phyloP scores from a whole-genome alignment of 1,140 invertebrate genomes.

The Phymastichus coffea region DNA sequence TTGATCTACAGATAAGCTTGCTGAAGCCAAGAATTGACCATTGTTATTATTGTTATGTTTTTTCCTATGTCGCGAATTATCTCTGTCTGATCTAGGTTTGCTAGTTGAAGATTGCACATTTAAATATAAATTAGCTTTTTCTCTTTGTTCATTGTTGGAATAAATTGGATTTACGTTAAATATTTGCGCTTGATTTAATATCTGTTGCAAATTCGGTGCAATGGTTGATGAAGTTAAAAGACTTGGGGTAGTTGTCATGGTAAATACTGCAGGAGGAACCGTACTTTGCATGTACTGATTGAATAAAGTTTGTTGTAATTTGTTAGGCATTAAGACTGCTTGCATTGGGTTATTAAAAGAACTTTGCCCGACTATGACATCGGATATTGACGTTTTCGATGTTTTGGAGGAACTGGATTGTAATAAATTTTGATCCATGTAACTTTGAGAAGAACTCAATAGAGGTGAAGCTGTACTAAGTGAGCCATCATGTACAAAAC shows the following conservation, averaged over 20 bases:
- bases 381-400: conserved; percentile 34
- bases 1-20: conserved; percentile 37
- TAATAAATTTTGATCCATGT: conserved; percentile 23
- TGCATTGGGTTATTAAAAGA: conserved; percentile 44
- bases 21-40: conserved; percentile 35
- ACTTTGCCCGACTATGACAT: conserved; percentile 51
- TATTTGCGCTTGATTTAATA: conserved; percentile 31
- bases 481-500: conserved; percentile 34
- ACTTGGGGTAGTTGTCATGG: conserved; percentile 37
- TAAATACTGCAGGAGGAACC: conserved; percentile 40
- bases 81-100: not conserved
- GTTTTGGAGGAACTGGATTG: conserved; percentile 25
- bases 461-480: conserved; percentile 42
- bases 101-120: not conserved
- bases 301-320: conserved; percentile 35
- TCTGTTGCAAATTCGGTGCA: conserved; percentile 34
- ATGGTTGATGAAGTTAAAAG: conserved; percentile 32
- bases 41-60: conserved; percentile 11
- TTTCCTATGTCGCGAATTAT: not conserved
- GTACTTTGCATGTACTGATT: conserved; percentile 45
- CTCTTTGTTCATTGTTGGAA: conserved; percentile 36
- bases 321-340: conserved; percentile 37
- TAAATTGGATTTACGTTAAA: conserved; percentile 40
- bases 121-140: conserved; percentile 30
- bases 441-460: conserved; percentile 32